Evolutionary conservation across 1,140 invertebrate species (phyloP), one percentile per base, ranked within the genome.

Genomic region (Asbolus verrucosus): DNA sequence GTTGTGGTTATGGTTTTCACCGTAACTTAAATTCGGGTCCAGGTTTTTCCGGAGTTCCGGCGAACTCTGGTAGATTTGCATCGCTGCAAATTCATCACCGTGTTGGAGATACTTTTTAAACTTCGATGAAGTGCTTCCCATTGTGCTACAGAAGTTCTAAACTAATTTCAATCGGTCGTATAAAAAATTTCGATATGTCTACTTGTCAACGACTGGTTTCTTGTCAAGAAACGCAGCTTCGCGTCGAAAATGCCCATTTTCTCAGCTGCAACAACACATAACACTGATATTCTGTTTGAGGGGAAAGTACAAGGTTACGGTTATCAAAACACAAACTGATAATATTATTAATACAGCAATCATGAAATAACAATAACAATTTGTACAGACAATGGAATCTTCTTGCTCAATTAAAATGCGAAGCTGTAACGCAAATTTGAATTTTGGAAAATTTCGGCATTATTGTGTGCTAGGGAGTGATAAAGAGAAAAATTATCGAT

Each of bases 51-150:
- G 81, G 11, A 91, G 78, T 72, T 90, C 89, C 31, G 85, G 84
- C 70, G 85, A 88, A 77, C 84, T 88, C 75, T 88, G 86, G 76
- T 80, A 82, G 46, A 79, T 80, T 78, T 89, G 87, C 82, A 91
- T 86, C 13, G 89, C 89, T 62, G 89, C 88, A 79, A 87, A 89
- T 79, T 91, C 89, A 79, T 91, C 89, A 16, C 89, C 89, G 84
- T 89, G 87, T 78, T 88, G 87, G n/a, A 91, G 82, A 79, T 90
- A 88, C 76, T 90, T 90, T 71, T 89, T 87, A 75, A 91, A 90
- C 79, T 91, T 91, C 19, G 88, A 89, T 9, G 88, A 89, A 14
- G 87, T 83, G 79, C 87, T 90, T 69, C 89, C 89, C 89, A 91
- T 91, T 30, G 8, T 71, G 14, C 19, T 39, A 8, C 39, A 41